Evolutionary conservation across 2,113 vertebrate genomes (phyloP).

Genomic region (Poecile atricapillus): DNA sequence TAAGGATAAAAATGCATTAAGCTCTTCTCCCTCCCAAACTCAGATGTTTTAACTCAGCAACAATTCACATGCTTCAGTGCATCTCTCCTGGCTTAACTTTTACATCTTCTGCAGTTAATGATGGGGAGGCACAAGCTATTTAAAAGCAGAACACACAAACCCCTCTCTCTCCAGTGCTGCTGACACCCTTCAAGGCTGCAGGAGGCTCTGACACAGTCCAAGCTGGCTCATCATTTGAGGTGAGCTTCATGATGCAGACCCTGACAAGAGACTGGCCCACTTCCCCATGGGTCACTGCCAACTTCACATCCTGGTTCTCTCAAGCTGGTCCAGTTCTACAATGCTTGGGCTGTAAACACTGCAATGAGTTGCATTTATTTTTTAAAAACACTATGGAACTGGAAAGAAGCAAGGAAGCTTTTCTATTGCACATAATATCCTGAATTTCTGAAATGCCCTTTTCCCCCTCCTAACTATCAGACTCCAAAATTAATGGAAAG

Average conservation of each 20-base stretch:
- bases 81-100: neutral
- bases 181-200: neutral
- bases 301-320: neutral
- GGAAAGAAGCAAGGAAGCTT: neutral
- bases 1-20: neutral
- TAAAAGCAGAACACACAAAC: neutral
- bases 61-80: neutral
- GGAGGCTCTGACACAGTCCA: neutral
- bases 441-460: neutral
- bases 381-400: neutral
- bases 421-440: conserved; percentile 14
- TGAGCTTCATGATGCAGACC: neutral
- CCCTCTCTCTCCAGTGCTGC: neutral
- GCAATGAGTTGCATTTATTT: neutral
- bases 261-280: neutral
- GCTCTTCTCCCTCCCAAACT: neutral
- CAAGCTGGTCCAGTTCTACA: neutral
- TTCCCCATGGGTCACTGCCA: neutral
- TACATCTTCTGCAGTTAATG: neutral
- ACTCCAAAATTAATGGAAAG: neutral
- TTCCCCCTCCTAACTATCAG: neutral
- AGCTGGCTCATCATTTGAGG: neutral
- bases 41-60: neutral
- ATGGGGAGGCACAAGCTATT: neutral
- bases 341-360: neutral